Evolutionary conservation across 2,888 invertebrate genomes (phyloP).

Genomic region (Eupithecia exiguata): DNA sequence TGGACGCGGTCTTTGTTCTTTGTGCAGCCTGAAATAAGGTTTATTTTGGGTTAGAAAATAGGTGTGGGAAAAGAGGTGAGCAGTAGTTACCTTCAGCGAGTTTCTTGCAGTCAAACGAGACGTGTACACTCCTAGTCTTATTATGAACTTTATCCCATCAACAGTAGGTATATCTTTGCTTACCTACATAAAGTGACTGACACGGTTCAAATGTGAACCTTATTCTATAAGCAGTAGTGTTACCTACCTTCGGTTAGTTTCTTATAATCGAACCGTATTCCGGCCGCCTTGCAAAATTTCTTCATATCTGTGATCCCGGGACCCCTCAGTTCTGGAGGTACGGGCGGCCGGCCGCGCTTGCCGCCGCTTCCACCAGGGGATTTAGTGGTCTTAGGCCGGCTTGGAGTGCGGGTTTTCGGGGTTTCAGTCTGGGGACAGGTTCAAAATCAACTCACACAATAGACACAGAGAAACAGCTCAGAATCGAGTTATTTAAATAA

Average conservation of each 20-base stretch:
- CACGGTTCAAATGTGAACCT: not conserved
- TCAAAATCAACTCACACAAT: not conserved
- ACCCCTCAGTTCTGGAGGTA: constrained; percentile 74
- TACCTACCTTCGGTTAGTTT: constrained; percentile 81
- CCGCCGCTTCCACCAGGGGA: constrained; percentile 64
- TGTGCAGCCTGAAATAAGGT: constrained; percentile 68
- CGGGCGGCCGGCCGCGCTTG: constrained; percentile 74
- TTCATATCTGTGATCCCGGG: constrained; percentile 82
- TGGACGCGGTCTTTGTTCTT: constrained; percentile 81
- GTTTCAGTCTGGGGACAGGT: constrained; percentile 55
- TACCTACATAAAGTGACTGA: no score
- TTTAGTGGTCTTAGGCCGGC: constrained; percentile 63
- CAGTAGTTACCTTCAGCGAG: no score
- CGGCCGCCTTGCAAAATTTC: constrained; percentile 81
- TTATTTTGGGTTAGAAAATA: not conserved
- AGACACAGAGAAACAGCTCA: no score
- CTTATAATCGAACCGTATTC: constrained; percentile 79
- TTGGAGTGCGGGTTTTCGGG: constrained; percentile 69
- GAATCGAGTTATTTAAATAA: no score
- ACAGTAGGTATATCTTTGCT: no score
- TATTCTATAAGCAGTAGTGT: not conserved
- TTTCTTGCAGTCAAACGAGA: no score
- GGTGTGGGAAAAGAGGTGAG: no score
- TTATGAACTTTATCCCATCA: no score
- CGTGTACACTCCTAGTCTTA: no score